phyloP scores from a whole-genome alignment of 2,113 vertebrate species.

The Cardinalis cardinalis region DNA sequence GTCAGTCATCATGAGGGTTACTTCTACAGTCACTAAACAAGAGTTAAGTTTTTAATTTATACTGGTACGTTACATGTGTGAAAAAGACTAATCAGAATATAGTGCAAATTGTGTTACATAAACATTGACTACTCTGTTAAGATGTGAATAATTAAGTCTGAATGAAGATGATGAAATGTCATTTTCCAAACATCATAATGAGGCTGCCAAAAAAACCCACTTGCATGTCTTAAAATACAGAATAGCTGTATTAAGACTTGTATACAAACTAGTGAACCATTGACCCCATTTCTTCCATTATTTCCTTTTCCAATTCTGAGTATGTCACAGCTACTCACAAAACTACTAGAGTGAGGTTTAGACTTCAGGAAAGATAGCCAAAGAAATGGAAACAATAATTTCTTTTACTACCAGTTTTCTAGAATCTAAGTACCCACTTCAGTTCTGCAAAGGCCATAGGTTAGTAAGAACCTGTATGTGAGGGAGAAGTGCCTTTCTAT shows the following conservation, averaged over 20 bases:
- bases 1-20: neutral
- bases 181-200: neutral
- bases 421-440: neutral
- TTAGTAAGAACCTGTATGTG: fast-evolving
- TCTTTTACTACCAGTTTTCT: neutral
- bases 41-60: neutral
- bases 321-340: neutral
- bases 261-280: neutral
- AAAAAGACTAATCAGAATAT: neutral
- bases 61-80: neutral
- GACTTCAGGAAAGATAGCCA: neutral
- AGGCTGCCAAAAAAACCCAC: neutral
- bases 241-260: neutral
- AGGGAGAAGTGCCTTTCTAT: neutral
- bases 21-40: neutral
- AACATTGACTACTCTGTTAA: neutral
- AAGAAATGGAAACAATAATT: neutral
- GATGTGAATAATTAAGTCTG: neutral
- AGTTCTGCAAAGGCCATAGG: neutral
- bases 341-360: neutral
- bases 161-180: neutral
- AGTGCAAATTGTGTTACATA: neutral
- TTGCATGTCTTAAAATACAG: neutral
- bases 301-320: neutral
- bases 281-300: neutral